Base-by-base conservation (phyloP, 35 echinoderm and acorn worm species). In the Apostichopus japonicus region DNA sequence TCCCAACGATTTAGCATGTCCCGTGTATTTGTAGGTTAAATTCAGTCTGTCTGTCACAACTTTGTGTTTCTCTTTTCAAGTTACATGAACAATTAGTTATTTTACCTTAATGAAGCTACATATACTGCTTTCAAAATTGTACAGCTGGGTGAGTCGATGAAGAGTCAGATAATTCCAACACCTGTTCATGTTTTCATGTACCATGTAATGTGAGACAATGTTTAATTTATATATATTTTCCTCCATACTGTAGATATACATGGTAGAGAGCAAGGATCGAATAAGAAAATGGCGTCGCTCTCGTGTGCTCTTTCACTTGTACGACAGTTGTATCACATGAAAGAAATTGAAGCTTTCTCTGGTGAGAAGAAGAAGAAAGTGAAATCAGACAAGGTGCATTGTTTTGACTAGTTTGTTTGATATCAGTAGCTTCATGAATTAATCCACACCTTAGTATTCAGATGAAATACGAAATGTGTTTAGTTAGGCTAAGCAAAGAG, bases 281-380 rank as follows among this genome's bases (percentile, higher is more conserved):
- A 99, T 73, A 99, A 99, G 93, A 99, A 99, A 93, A 96, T 90
- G 22, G 97, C 97, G 0, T 99, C 97, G 1, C 56, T 96, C 6
- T 94, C 97, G 5, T 99, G 97, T 88, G 95, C 97, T 17, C 93
- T 99, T 24, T 99, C 97, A 2, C 75, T 99, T 10, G 95, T 96
- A 14, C 78, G 97, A 56, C 97, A 99, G 82, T 89, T 99, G 13
- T 99, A 88, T 55, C 97, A 99, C 81, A 78, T 99, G 44, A 94
- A 94, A 78, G 77, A 94, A 89, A 96, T 99, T 83, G 97, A 99
- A 77, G 87, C 87, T 0, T 99, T 94, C 92, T 94, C 93, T 22
- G 97, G 97, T 23, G 93, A 94, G 77, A 92, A 82, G 22, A 44
- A 44, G 33, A 96, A 99, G 72, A 94, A 93, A 24, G 90, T 94